A percentile compares a stretch with the other conserved stretches of the same genome.
Conservation (phyloP, 1,140 invertebrate species). For the Cryptotermes secundus region DNA sequence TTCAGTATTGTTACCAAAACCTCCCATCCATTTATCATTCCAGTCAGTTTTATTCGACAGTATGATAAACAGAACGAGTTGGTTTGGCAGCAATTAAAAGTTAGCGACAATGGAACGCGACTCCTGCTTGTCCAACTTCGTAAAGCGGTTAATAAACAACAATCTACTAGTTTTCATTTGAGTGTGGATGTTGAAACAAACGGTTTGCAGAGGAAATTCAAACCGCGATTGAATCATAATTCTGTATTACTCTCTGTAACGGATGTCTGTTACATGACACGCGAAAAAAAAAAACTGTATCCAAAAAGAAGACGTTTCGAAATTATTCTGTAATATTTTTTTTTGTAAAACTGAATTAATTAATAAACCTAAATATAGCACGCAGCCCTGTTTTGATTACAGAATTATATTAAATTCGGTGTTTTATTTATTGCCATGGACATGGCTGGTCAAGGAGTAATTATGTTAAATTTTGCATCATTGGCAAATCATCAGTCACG, state of each 20-base stretch:
- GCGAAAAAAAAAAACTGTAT: too few species aligned
- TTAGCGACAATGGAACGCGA: background rate
- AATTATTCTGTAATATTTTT: too few species aligned
- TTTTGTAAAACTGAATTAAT: too few species aligned
- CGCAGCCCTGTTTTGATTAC: too few species aligned
- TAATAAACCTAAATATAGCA: too few species aligned
- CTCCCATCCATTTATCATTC: background rate
- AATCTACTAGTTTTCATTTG: background rate
- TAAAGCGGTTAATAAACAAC: background rate
- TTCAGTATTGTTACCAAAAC: background rate
- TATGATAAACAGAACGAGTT: background rate
- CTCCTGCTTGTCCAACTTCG: background rate
- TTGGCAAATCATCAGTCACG: too few species aligned
- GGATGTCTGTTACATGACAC: too few species aligned
- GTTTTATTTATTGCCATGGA: too few species aligned
- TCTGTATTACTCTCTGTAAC: background rate
- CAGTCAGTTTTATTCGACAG: background rate
- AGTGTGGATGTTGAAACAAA: background rate
- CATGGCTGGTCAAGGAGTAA: too few species aligned
- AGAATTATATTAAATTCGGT: too few species aligned
- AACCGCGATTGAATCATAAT: background rate
- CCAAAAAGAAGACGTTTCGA: too few species aligned
- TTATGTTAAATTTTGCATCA: too few species aligned
- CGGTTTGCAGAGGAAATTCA: background rate
- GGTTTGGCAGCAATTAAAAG: background rate